These are phyloP conservation scores for Montipora cactus DNA, from an alignment of 64 coral and sea anemone genomes.

Conservation along the genomic window DNA sequence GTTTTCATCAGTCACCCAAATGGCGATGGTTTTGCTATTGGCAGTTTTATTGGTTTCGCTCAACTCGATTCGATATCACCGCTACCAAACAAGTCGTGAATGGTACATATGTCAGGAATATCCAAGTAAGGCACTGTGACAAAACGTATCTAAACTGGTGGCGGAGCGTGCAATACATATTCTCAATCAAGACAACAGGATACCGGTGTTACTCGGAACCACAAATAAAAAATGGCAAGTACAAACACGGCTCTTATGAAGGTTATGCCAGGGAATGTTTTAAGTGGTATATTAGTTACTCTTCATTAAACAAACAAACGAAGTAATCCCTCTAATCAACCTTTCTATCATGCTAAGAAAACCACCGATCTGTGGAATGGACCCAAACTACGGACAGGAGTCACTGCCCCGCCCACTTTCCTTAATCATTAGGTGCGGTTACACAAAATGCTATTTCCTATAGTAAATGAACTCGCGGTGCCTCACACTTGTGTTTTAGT, in stretches of 20 bases:
- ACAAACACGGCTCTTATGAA: not conserved
- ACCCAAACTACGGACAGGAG: no score
- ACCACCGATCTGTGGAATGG: no score
- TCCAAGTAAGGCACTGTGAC: not conserved
- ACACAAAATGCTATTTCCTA: no score
- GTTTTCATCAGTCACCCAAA: not conserved
- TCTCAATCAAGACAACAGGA: not conserved
- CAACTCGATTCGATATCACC: not conserved
- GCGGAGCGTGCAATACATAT: not conserved
- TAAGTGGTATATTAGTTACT: no score
- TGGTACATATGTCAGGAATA: not conserved
- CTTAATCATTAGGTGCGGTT: no score
- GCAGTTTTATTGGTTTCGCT: not conserved
- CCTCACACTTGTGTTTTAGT: no score
- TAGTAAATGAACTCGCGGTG: no score
- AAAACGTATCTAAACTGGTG: not conserved
- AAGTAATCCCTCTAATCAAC: no score
- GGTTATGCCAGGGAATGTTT: no score
- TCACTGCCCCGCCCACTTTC: no score
- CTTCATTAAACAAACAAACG: no score
- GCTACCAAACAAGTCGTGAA: not conserved
- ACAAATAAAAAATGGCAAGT: not conserved
- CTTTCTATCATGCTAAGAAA: no score
- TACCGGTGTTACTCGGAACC: not conserved
- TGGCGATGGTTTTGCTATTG: not conserved